Percentiles rank a stretch among this genome's conserved stretches.
Evolutionary conservation across 2,113 vertebrate genomes (phyloP).

Genomic region (Protobothrops mucrosquamatus): DNA sequence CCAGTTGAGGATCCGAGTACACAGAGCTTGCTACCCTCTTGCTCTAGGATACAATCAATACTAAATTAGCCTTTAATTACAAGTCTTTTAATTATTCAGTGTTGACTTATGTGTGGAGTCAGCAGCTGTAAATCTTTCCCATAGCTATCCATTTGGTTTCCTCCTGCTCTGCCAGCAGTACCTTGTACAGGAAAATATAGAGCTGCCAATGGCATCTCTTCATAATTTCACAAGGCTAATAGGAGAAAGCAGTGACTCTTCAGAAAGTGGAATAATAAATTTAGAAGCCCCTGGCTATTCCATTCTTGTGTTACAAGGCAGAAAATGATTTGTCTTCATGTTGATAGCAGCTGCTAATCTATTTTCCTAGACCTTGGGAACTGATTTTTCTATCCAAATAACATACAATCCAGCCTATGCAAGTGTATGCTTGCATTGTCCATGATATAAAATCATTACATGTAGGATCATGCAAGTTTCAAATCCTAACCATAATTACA

Average conservation of each 20-base stretch:
- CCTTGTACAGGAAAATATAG: conserved; percentile 42
- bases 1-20: conserved; percentile 39
- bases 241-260: conserved; percentile 32
- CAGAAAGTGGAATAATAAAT: conserved; percentile 47
- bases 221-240: conserved; percentile 46
- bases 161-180: conserved; percentile 16
- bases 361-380: conserved; percentile 38
- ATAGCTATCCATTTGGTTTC: conserved; percentile 43
- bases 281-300: conserved; percentile 37
- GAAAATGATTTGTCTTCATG: conserved; percentile 46
- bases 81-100: conserved; percentile 78
- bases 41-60: conserved; percentile 74
- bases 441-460: not conserved
- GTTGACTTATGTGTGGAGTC: conserved; percentile 62
- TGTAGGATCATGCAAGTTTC: not conserved
- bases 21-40: conserved; percentile 36
- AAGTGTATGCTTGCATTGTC: not conserved
- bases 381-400: conserved; percentile 34
- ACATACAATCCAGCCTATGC: conserved; percentile 13
- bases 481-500: not conserved
- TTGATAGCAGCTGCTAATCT: conserved; percentile 35
- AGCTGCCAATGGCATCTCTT: conserved; percentile 37
- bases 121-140: conserved; percentile 54
- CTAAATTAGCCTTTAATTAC: conserved; percentile 75
- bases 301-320: conserved; percentile 22